Conservation (phyloP, 2,797 vertebrate genomes). For the Borostomias antarcticus region DNA sequence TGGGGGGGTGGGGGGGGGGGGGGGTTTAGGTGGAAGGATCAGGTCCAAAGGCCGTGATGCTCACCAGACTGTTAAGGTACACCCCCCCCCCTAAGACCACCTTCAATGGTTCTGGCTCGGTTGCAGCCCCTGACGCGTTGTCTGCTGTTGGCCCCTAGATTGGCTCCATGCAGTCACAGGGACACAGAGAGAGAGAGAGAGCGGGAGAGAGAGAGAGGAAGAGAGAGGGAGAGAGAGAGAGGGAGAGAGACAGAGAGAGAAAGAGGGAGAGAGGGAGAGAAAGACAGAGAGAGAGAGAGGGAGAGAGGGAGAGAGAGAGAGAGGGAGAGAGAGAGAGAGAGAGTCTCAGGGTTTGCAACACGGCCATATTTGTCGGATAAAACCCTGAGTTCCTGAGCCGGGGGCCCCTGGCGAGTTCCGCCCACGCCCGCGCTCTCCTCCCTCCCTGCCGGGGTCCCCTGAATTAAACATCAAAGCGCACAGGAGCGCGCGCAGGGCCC, state of each 20-base stretch:
- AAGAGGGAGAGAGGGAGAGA: too few species aligned
- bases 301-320: too few species aligned
- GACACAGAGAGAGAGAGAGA: conserved; percentile 37
- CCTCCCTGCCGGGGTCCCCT: conserved; percentile 72
- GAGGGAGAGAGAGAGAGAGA: conserved; percentile 35
- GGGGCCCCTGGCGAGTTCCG: conserved; percentile 63
- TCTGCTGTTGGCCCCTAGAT: neutral
- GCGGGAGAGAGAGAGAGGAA: too few species aligned
- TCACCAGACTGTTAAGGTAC: conserved; percentile 37
- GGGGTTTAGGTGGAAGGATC: conserved; percentile 35
- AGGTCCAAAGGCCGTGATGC: conserved; percentile 41
- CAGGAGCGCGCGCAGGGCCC: conserved; percentile 65
- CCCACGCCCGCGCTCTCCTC: conserved; percentile 72
- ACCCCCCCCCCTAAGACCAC: conserved; percentile 19
- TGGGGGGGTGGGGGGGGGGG: neutral
- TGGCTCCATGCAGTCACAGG: conserved; percentile 32
- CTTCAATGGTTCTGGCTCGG: conserved; percentile 26
- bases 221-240: too few species aligned
- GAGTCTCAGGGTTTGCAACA: conserved; percentile 47
- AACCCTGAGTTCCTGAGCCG: conserved; percentile 70
- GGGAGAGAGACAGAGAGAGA: too few species aligned
- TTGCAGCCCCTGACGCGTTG: neutral
- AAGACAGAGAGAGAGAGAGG: too few species aligned
- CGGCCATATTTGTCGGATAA: conserved; percentile 64
- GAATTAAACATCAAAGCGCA: conserved; percentile 81